phyloP scores from a whole-genome alignment of 2,113 vertebrate genomes.

The Ginglymostoma cirratum region DNA sequence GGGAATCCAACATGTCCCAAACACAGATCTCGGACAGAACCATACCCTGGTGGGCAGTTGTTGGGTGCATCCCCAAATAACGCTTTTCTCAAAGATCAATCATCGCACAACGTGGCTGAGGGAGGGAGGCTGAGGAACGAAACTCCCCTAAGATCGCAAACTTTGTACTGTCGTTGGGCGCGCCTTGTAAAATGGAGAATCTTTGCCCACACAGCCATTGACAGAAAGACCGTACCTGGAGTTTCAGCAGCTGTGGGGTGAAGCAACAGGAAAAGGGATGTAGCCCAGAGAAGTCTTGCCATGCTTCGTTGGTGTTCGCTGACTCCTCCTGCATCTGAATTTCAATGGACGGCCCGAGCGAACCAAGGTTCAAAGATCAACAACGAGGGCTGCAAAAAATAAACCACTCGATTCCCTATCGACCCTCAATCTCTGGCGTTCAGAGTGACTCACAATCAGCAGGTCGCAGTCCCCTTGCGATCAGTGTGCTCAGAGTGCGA shows the following conservation, averaged over 20 bases:
- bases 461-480: no score
- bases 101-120: no score
- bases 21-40: neutral
- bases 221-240: neutral
- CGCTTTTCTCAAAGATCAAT: no score
- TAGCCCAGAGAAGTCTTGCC: neutral
- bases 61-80: no score
- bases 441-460: neutral
- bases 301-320: neutral
- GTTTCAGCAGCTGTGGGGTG: neutral
- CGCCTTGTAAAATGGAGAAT: neutral
- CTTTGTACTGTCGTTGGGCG: neutral
- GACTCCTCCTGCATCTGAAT: neutral
- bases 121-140: no score
- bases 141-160: neutral
- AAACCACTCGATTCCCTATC: neutral
- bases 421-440: neutral
- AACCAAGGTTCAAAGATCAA: slow-evolving; percentile 42
- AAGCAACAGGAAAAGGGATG: neutral
- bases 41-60: neutral
- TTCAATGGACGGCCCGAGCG: slow-evolving; percentile 33
- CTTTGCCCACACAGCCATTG: neutral
- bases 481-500: neutral
- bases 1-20: neutral
- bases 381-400: slow-evolving; percentile 44